Percentiles rank a stretch among this genome's conserved stretches.
Conservation (phyloP, 2,113 vertebrate genomes). For the Pipa parva region DNA sequence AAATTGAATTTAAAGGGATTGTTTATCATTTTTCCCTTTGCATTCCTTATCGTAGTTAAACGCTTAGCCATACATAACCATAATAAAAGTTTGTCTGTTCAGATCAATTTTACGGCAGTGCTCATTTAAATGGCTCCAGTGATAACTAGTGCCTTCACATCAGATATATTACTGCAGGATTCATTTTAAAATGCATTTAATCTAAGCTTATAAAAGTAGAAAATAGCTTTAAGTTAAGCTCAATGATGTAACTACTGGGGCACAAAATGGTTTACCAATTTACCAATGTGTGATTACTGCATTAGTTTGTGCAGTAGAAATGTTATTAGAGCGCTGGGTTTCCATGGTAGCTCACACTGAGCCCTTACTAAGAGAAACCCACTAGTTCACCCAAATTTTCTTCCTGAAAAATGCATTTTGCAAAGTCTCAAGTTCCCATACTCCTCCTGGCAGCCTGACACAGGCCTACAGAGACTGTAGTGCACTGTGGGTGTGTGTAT, state of each 20-base stretch:
- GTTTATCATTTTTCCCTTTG: slow-evolving; percentile 33
- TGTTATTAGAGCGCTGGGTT: slow-evolving; percentile 41
- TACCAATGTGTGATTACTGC: slow-evolving; percentile 17
- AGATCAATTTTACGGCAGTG: not conserved
- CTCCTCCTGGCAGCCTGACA: too few species aligned
- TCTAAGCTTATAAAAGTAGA: not conserved
- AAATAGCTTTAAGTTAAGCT: not conserved
- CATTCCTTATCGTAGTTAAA: not conserved
- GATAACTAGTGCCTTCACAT: slow-evolving; percentile 1
- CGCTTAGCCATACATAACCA: not conserved
- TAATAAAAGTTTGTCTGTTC: slow-evolving; percentile 20
- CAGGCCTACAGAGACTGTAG: too few species aligned
- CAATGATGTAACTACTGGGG: slow-evolving; percentile 36
- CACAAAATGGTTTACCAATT: slow-evolving; percentile 34
- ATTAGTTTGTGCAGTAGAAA: slow-evolving; percentile 42
- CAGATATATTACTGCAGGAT: not conserved
- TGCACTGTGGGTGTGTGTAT: too few species aligned
- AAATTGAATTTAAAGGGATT: slow-evolving; percentile 45
- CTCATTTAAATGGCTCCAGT: not conserved
- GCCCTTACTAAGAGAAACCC: not conserved
- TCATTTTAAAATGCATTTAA: not conserved
- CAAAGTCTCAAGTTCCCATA: too few species aligned
- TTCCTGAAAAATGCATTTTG: too few species aligned
- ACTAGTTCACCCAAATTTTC: not conserved
- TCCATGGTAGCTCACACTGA: slow-evolving; percentile 41